Base-by-base conservation (phyloP, 2,113 vertebrate genomes). In the Colaptes auratus region DNA sequence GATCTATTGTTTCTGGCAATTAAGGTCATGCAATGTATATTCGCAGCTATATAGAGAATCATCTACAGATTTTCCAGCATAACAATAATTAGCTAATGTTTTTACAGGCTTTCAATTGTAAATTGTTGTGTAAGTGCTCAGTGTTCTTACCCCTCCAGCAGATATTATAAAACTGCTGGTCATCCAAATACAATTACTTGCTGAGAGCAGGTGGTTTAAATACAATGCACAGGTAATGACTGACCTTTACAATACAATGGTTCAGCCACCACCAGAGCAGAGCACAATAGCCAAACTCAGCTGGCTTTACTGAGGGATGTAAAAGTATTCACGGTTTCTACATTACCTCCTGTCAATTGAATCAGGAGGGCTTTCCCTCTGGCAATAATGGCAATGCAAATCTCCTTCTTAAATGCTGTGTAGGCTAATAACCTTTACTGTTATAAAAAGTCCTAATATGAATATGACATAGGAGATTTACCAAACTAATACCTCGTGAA, bases 211-310 rank as follows among this genome's bases (percentile, higher is more conserved):
- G 90, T 89, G 92, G 95, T 96, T 96, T 95, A 97, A 96, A 96
- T 93, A 96, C 84, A 97, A 84, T 86, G 87, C 48, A 67, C 89
- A 97, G 95, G 96, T 97, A 96, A 96, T 92, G 90, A 95, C 77
- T 96, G 97, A 97, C 96, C 96, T 98, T 98, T 97, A 77, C 64
- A 90, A 95, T 59, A 97, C 90, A 97, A 96, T 94, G 82, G 86
- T 77, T 31, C 6, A 90, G 74, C 48, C 92, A 91, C 17, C 82
- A 86, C 53, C 87, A 90, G 83, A 76, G 80, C 66, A 88, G 79
- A 95, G 90, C 7, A 59, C 95, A 92, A 89, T 92, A 73, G 91
- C 71, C 93, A 96, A 91, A 88, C 82, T 90, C 82, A 93, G 80
- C 80, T 52, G 67, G 86, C 85, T 87, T 77, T 92, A 88, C 76